Evolutionary conservation across 2,888 invertebrate species (phyloP), one percentile per base, ranked within the genome.

Genomic region (Laspeyria flexula): DNA sequence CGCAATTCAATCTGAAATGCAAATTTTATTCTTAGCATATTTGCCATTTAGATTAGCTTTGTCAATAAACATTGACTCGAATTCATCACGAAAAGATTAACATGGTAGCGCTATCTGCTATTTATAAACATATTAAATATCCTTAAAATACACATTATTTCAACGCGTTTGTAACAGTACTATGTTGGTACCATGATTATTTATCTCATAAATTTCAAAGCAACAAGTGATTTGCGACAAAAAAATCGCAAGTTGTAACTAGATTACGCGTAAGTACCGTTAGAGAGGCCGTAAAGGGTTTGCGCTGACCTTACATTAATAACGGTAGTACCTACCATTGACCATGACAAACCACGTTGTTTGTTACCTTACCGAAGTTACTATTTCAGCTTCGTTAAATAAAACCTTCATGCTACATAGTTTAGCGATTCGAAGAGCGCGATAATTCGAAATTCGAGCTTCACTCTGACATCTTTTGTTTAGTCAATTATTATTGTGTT

Each of bases 251-350:
- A 47, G 51, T 55, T 51, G 56, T 37, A 63, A 61, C 59, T 64
- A 62, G 72, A 68, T 65, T 69, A 65, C 62, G 44, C 44, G 52
- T 65, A 67, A 65, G 66, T 68, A 43, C 69, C 60, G 66, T 65
- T 65, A 71, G 64, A 59, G 78, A 33, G 67, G 75, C 78, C 77
- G 33, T 65, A 65, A 74, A 79, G 78, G 79, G 75, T 73, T 69
- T 58, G 46, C 65, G 30, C n/a, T 58, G 70, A 71, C 71, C 72
- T 75, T 76, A 74, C 51, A 70, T 66, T 66, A 58, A 52, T 67
- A 64, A 57, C 67, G 60, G 60, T 61, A 60, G 45, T n/a, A n/a
- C 2, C 21, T 57, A 56, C 61, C 48, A 60, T 61, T 70, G 66
- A 63, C 65, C 73, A 65, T 59, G 62, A 60, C 48, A 60, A 62